A percentile compares a stretch with the other conserved stretches of the same genome.
Evolutionary conservation across 2,113 vertebrate species (phyloP).

Genomic region (Sander vitreus): DNA sequence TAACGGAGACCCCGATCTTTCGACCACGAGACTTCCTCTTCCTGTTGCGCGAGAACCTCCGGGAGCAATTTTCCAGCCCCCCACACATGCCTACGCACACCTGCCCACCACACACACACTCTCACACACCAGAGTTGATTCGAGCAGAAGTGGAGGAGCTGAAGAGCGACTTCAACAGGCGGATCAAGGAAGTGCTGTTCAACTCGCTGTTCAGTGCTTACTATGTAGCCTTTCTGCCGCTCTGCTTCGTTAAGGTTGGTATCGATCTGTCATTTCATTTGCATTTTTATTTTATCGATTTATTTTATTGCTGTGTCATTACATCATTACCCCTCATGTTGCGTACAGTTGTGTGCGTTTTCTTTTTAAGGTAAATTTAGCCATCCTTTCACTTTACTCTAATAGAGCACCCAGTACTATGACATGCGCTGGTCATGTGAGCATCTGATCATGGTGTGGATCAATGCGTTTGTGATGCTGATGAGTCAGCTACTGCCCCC

Average conservation of each 20-base stretch:
- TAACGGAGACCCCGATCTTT: conserved; percentile 86
- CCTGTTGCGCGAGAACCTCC: conserved; percentile 92
- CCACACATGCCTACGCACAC: conserved; percentile 92
- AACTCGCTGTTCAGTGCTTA: conserved; percentile 99
- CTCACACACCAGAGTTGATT: conserved; percentile 94
- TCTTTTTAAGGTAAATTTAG: not conserved
- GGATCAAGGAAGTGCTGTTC: conserved; percentile 99
- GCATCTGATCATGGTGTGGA: conserved; percentile 99
- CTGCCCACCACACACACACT: conserved; percentile 93
- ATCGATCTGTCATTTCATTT: not conserved
- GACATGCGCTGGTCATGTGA: conserved; percentile 99
- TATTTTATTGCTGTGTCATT: not conserved
- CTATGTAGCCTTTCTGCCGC: conserved; percentile 96
- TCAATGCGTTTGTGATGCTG: conserved; percentile 99
- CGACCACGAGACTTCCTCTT: conserved; percentile 94
- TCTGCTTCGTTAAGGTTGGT: conserved; percentile 97
- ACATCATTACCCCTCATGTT: not conserved
- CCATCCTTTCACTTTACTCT: not conserved
- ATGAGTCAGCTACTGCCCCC: conserved; percentile 96
- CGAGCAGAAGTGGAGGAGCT: conserved; percentile 97
- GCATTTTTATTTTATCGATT: not conserved
- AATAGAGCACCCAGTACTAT: conserved; percentile 98
- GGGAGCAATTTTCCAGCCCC: conserved; percentile 93
- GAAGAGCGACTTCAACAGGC: conserved; percentile 97
- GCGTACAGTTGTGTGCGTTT: not conserved